phyloP scores from a whole-genome alignment of 2,888 invertebrate species.

The Phasia obesa region DNA sequence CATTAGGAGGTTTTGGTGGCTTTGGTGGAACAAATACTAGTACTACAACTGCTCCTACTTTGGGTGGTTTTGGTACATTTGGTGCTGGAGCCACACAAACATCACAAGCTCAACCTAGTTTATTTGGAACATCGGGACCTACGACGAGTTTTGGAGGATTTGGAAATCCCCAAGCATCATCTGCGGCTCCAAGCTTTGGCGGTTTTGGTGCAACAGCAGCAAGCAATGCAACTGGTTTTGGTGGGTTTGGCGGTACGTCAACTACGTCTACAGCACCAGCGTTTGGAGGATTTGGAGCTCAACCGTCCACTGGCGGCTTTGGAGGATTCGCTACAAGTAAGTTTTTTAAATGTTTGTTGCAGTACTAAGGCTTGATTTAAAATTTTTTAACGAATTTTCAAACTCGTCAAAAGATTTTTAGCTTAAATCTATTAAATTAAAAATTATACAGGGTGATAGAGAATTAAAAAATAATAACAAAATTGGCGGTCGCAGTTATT shows the following conservation, averaged over 20 bases:
- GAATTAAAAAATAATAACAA: no score
- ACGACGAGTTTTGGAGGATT: conserved; percentile 77
- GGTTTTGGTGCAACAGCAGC: conserved; percentile 81
- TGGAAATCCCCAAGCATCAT: conserved; percentile 76
- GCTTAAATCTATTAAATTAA: no score
- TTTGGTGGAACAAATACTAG: conserved; percentile 72
- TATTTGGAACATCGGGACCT: conserved; percentile 77
- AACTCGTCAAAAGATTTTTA: no score
- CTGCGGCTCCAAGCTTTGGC: conserved; percentile 82
- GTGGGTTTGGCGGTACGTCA: conserved; percentile 81
- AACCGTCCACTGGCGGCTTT: conserved; percentile 81
- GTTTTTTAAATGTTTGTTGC: neutral
- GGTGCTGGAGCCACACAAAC: conserved; percentile 46
- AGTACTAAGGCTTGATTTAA: no score
- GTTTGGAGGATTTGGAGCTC: conserved; percentile 82
- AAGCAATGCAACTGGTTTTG: conserved; percentile 77
- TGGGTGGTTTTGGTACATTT: conserved; percentile 82
- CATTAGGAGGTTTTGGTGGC: conserved; percentile 78
- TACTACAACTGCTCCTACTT: conserved; percentile 72
- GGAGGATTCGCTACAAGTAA: conserved; percentile 82
- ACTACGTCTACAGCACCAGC: conserved; percentile 81
- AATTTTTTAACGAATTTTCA: no score
- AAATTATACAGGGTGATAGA: no score
- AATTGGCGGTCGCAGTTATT: no score
- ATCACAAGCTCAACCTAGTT: conserved; percentile 74